A percentile compares a stretch with the other conserved stretches of the same genome.
phyloP scores from a whole-genome alignment of 2,797 vertebrate genomes.

The Sebastes variabilis region DNA sequence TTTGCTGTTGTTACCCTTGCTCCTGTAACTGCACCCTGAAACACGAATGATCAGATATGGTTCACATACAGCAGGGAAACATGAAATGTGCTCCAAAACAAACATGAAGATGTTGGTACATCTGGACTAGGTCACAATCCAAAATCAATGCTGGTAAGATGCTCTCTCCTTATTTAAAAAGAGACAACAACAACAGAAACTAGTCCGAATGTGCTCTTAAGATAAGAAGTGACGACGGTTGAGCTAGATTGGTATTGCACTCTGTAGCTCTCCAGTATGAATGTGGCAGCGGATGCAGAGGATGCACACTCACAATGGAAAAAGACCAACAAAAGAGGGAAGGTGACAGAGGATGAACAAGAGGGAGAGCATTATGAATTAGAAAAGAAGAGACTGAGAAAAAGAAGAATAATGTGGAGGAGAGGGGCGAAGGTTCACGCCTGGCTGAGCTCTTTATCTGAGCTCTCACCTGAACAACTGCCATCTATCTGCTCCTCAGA shows the following conservation, averaged over 20 bases:
- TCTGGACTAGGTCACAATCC: background rate
- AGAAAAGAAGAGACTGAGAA: slow-evolving; percentile 2
- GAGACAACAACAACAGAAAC: background rate
- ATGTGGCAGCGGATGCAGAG: background rate
- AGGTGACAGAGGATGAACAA: background rate
- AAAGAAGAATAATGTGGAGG: slow-evolving; percentile 6
- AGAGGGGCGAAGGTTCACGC: background rate
- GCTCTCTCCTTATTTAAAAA: background rate
- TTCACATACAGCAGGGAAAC: background rate
- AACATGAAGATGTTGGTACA: background rate
- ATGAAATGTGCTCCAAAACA: no score
- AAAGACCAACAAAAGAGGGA: background rate
- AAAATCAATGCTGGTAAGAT: background rate
- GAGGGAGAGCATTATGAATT: background rate
- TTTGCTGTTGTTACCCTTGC: background rate
- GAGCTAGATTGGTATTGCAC: no score
- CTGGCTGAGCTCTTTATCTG: slow-evolving; percentile 46
- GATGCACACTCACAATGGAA: background rate
- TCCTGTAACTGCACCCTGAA: background rate
- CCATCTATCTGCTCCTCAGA: slow-evolving; percentile 28
- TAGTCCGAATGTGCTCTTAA: no score
- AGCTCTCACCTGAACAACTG: slow-evolving; percentile 42
- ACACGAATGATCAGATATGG: background rate
- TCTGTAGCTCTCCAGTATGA: background rate
- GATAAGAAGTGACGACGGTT: no score